Evolutionary conservation across 2,797 vertebrate species (phyloP).

Genomic region (Sebastes glaucus): DNA sequence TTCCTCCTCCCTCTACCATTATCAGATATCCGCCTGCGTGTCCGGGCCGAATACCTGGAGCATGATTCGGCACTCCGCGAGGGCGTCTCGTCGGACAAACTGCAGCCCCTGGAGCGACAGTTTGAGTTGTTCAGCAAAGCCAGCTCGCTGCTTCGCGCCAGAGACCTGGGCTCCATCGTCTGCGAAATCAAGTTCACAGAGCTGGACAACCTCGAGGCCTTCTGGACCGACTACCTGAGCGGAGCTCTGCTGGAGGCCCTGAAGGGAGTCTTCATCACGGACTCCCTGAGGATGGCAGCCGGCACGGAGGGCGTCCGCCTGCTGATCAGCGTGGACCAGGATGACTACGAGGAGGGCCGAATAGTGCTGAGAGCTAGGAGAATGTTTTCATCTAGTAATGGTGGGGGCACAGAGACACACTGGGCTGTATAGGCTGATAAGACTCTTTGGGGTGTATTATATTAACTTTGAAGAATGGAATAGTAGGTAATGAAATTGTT

Average conservation of each 20-base stretch:
- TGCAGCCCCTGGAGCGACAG: slow-evolving; percentile 88
- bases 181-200: slow-evolving; percentile 96
- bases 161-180: slow-evolving; percentile 91
- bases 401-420: slow-evolving; percentile 18
- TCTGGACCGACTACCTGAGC: slow-evolving; percentile 94
- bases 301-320: slow-evolving; percentile 89
- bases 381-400: slow-evolving; percentile 14
- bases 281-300: slow-evolving; percentile 89
- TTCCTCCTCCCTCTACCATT: slow-evolving; percentile 36
- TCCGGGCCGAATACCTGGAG: slow-evolving; percentile 92
- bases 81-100: slow-evolving; percentile 88
- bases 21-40: slow-evolving; percentile 90
- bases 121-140: slow-evolving; percentile 92
- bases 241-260: slow-evolving; percentile 91
- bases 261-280: slow-evolving; percentile 93
- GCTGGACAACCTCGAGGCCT: slow-evolving; percentile 91
- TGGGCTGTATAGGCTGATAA: slow-evolving; percentile 25
- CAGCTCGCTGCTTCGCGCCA: slow-evolving; percentile 86
- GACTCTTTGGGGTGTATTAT: slow-evolving; percentile 11
- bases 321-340: slow-evolving; percentile 93
- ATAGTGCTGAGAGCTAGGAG: slow-evolving; percentile 75
- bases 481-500: background rate
- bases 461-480: background rate
- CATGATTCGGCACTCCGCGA: slow-evolving; percentile 88
- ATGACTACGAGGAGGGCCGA: slow-evolving; percentile 91